Base-by-base conservation (phyloP, 2,797 vertebrate species). In the Zalophus californianus region DNA sequence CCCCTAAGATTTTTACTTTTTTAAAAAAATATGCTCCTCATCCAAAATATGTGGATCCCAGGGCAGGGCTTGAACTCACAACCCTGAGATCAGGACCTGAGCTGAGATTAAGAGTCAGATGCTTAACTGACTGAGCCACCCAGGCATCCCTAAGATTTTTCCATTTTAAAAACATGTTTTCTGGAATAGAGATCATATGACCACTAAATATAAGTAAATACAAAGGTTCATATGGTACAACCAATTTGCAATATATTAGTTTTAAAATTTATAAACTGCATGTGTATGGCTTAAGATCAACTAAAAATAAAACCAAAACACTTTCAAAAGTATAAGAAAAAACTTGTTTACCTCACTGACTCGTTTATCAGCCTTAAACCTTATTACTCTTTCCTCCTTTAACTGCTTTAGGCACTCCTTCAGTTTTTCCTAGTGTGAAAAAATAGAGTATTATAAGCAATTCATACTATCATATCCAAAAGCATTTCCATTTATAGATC, bases 381-480 rank as follows among this genome's bases (percentile, higher is more conserved):
- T 99, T 95, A 99, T 98, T 90, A 98, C 99, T 97, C 99, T 99
- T 97, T 99, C 99, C 94, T 99, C 99, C 66, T 98, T 98, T 75
- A 99, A 97, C 97, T 99, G 99, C 89, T 99, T 96, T 16, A 99
- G 98, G 98, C 99, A 99, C 93, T 99, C 99, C 85, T 99, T 99
- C 95, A 99, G 98, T 98, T 99, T 99, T 98, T 99, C 98, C 99
- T 99, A 97, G 87, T 14, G 92, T 41, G 94, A 98, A 78, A 94
- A n/a, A 95, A 60, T 56, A 96, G 48, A 89, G 70, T 44, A 82
- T 54, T 54, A 50, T 38, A 72, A 62, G 56, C 0, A 38, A 72
- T 48, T 86, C 72, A n/a, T 6, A 75, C 48, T 23, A 56, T 8
- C 16, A 70, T n/a, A 20, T 32, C 32, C 15, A 38, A 70, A 68